Percentiles rank a stretch among this genome's conserved stretches.
Evolutionary conservation across 2,888 invertebrate species (phyloP).

Genomic region (Plebejus argus): DNA sequence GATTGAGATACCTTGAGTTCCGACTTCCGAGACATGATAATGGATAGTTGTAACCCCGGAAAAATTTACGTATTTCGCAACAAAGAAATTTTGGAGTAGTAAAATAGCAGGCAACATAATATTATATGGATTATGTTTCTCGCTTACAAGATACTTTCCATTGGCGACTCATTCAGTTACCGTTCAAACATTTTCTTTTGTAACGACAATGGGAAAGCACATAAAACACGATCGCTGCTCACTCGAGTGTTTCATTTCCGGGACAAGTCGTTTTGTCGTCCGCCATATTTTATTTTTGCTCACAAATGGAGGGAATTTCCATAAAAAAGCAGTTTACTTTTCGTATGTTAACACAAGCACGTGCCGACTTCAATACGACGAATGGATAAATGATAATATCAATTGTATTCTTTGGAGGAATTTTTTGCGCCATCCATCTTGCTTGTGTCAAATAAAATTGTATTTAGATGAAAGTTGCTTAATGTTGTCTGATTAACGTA

Average conservation of each 20-base stretch:
- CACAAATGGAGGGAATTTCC: constrained; percentile 67
- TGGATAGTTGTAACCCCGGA: too few relatives aligned
- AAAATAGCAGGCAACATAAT: not conserved
- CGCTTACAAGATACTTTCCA: not conserved
- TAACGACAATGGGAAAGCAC: constrained; percentile 37
- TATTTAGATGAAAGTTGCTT: not conserved
- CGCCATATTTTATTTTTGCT: constrained; percentile 63
- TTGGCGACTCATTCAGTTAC: not conserved
- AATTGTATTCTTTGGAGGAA: constrained; percentile 11
- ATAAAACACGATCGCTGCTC: constrained; percentile 44
- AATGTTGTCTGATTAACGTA: not conserved
- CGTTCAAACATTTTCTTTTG: constrained; percentile 44
- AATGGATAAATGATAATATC: constrained; percentile 29
- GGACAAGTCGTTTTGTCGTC: constrained; percentile 78
- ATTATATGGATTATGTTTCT: not conserved
- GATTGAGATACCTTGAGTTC: not conserved
- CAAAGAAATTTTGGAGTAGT: not conserved
- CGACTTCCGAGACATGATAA: too few relatives aligned
- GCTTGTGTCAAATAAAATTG: not conserved
- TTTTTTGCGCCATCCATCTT: constrained; percentile 11
- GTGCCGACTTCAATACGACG: constrained; percentile 50
- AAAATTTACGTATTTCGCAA: not conserved
- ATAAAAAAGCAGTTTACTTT: constrained; percentile 75
- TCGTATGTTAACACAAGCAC: constrained; percentile 56
- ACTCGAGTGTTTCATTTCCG: constrained; percentile 68